These are phyloP conservation scores for Canis aureus DNA, from an alignment of 2,113 vertebrate genomes.

Conservation along the genomic window DNA sequence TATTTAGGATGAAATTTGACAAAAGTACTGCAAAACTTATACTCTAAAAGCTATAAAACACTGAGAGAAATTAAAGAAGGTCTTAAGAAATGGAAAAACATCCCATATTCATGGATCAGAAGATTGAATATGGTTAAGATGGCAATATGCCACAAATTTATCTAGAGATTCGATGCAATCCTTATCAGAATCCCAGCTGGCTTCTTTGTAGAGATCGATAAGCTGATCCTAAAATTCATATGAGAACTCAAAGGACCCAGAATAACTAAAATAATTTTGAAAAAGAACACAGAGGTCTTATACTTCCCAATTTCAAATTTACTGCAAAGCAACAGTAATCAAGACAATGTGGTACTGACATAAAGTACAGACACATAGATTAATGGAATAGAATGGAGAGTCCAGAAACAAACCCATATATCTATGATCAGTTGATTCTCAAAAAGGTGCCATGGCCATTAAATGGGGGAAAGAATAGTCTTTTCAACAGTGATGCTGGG, in stretches of 20 bases:
- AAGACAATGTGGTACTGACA: background rate
- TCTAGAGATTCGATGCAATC: background rate
- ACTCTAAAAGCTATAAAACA: background rate
- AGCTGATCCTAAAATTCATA: conserved; percentile 4
- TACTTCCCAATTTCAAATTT: background rate
- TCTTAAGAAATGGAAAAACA: background rate
- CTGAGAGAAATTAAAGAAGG: background rate
- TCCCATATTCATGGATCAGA: background rate
- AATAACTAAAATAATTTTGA: background rate
- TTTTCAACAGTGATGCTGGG: background rate
- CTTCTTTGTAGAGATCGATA: conserved; percentile 9
- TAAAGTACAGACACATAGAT: background rate
- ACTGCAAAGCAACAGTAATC: conserved; percentile 9
- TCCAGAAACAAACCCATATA: background rate
- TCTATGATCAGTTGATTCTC: background rate
- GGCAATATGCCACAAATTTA: background rate
- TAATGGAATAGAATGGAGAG: background rate
- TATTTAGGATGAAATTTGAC: background rate
- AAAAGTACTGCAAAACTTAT: background rate
- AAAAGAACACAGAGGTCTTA: background rate
- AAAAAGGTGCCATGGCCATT: background rate
- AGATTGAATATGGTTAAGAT: background rate
- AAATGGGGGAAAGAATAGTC: background rate
- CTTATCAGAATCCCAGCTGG: background rate
- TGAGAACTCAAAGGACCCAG: background rate